Percentiles rank a stretch among this genome's conserved stretches.
Conservation (phyloP, 2,888 invertebrate species). For the Drosophila paracracens region DNA sequence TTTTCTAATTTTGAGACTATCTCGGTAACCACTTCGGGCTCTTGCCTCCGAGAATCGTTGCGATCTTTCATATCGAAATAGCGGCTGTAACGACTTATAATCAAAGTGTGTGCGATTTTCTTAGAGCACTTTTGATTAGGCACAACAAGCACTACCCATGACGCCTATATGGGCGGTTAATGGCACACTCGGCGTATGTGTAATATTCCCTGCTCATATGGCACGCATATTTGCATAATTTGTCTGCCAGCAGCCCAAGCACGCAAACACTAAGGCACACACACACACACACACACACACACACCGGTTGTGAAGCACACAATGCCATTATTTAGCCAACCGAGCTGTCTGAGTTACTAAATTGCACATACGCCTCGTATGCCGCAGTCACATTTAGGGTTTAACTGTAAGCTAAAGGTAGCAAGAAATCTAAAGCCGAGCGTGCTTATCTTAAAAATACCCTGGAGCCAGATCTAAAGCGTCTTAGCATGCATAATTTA, state of each 20-base stretch:
- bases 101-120: slow-evolving; percentile 49
- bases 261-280: slow-evolving; percentile 5
- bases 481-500: not conserved
- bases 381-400: slow-evolving; percentile 43
- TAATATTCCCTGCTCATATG: slow-evolving; percentile 74
- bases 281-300: slow-evolving; percentile 8
- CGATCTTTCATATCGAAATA: slow-evolving; percentile 25
- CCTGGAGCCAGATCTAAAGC: not conserved
- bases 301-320: slow-evolving; percentile 30
- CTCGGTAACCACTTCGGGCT: not conserved
- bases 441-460: not conserved
- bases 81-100: slow-evolving; percentile 42
- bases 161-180: slow-evolving; percentile 54
- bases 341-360: slow-evolving; percentile 76
- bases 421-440: not conserved
- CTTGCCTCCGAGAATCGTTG: slow-evolving; percentile 25
- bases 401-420: slow-evolving; percentile 19
- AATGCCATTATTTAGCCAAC: slow-evolving; percentile 71
- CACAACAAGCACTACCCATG: slow-evolving; percentile 44
- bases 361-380: slow-evolving; percentile 74
- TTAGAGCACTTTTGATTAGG: slow-evolving; percentile 65
- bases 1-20: slow-evolving; percentile 5
- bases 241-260: slow-evolving; percentile 40
- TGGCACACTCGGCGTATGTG: slow-evolving; percentile 75
- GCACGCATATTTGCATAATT: slow-evolving; percentile 76